Evolutionary conservation across 2,888 invertebrate species (phyloP).

Genomic region (Drosophila acutilabella): DNA sequence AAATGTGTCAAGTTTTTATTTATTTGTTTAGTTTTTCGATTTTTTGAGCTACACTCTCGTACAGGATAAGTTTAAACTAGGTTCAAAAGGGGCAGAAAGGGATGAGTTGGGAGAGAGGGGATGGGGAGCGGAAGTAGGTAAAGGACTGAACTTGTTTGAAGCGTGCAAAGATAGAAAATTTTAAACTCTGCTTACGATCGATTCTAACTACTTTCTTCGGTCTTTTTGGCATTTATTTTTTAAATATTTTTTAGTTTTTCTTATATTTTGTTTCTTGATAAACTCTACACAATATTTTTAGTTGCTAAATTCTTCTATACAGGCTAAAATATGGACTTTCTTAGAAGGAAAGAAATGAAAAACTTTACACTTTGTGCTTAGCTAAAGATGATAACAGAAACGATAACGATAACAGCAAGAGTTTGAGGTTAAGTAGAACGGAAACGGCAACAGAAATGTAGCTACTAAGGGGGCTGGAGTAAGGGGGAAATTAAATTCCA

Average conservation of each 20-base stretch:
- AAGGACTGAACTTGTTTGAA: slow-evolving; percentile 21
- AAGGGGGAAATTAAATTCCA: slow-evolving; percentile 19
- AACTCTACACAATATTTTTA: slow-evolving; percentile 44
- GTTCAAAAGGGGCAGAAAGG: not conserved
- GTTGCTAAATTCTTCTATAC: slow-evolving; percentile 69
- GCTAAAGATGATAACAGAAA: slow-evolving; percentile 12
- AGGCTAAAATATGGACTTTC: slow-evolving; percentile 72
- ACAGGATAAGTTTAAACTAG: slow-evolving; percentile 28
- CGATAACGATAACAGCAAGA: slow-evolving; percentile 1
- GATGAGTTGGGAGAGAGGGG: not conserved
- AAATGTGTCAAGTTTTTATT: slow-evolving; percentile 52
- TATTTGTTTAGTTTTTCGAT: slow-evolving; percentile 12
- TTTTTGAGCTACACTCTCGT: slow-evolving; percentile 32
- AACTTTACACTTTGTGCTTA: slow-evolving; percentile 41
- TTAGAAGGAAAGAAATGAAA: slow-evolving; percentile 25
- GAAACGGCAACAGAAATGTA: slow-evolving; percentile 25
- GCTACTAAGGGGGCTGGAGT: not conserved
- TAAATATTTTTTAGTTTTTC: not conserved
- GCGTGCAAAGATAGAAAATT: slow-evolving; percentile 41
- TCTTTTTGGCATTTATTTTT: slow-evolving; percentile 61
- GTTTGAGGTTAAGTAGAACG: slow-evolving; percentile 3
- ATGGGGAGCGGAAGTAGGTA: not conserved
- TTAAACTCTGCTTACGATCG: slow-evolving; percentile 19
- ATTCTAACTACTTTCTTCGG: slow-evolving; percentile 26
- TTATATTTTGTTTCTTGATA: slow-evolving; percentile 25